phyloP scores from a whole-genome alignment of 2,888 invertebrate genomes.

The Ichneumoninae sp. region DNA sequence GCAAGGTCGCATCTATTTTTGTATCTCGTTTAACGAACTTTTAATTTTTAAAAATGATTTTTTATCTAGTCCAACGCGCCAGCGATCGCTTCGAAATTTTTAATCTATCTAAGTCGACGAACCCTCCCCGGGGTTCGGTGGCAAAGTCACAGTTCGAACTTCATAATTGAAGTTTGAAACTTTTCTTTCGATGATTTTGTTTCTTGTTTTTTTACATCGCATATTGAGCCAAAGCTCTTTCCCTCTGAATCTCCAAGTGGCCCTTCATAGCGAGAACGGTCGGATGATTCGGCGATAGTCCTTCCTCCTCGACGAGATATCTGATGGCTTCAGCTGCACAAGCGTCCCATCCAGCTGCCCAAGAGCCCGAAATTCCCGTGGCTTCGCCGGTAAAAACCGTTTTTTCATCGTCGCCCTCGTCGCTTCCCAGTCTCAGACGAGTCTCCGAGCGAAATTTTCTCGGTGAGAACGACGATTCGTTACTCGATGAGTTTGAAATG shows the following conservation, averaged over 20 bases:
- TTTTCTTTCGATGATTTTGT: background rate
- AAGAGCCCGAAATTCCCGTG: constrained; percentile 65
- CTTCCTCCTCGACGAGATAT: constrained; percentile 80
- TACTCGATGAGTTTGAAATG: background rate
- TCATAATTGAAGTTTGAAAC: background rate
- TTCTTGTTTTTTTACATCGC: constrained; percentile 72
- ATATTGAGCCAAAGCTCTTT: constrained; percentile 74
- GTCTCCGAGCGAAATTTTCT: constrained; percentile 41
- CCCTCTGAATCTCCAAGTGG: constrained; percentile 78
- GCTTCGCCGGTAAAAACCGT: constrained; percentile 15
- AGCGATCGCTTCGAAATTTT: constrained; percentile 3
- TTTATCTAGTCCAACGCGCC: background rate
- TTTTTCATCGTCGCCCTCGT: constrained; percentile 26
- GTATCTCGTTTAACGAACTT: constrained; percentile 17
- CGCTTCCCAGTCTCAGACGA: constrained; percentile 19
- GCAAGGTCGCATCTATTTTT: background rate
- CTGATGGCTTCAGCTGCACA: constrained; percentile 79
- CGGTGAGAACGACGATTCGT: constrained; percentile 10
- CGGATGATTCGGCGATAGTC: constrained; percentile 79
- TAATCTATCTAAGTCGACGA: constrained; percentile 14
- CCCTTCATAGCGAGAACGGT: constrained; percentile 80
- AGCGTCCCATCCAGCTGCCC: constrained; percentile 80
- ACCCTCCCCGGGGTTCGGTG: background rate
- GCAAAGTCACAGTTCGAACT: background rate
- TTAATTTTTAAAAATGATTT: background rate